phyloP scores from a whole-genome alignment of 2,888 invertebrate species.

The Orthonevra nobilis region DNA sequence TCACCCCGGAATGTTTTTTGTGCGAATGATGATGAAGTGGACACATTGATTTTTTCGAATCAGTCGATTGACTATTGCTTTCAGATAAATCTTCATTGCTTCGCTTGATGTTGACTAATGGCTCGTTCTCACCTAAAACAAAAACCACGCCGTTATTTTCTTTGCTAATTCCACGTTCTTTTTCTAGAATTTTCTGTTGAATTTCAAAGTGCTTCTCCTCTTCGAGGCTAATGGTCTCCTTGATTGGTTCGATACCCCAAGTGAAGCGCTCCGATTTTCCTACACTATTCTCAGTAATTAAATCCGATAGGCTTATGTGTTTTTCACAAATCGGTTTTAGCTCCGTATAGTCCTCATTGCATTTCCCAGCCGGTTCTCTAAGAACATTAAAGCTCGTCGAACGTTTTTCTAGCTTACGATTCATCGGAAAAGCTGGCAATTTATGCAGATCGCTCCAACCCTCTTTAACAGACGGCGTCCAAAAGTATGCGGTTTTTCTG shows the following conservation, averaged over 20 bases:
- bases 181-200: constrained; percentile 39
- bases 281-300: constrained; percentile 79
- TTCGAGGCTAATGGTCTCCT: constrained; percentile 78
- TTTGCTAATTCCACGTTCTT: constrained; percentile 30
- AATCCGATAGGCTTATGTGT: constrained; percentile 77
- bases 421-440: constrained; percentile 73
- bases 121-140: constrained; percentile 87
- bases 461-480: constrained; percentile 77
- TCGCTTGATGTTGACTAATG: constrained; percentile 84
- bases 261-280: constrained; percentile 78
- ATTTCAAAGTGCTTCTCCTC: constrained; percentile 73
- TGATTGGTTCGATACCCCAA: constrained; percentile 79
- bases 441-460: constrained; percentile 76
- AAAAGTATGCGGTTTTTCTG: constrained; percentile 74
- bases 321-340: constrained; percentile 71
- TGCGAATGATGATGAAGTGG: constrained; percentile 76
- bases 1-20: constrained; percentile 86
- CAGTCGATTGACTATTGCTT: constrained; percentile 11
- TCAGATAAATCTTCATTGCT: constrained; percentile 78
- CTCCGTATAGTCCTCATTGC: constrained; percentile 23
- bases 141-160: constrained; percentile 83
- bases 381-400: constrained; percentile 71
- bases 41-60: constrained; percentile 72
- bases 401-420: constrained; percentile 74
- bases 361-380: background rate